Base-by-base conservation (phyloP, 2,797 vertebrate genomes). In the Tolypeutes matacus region DNA sequence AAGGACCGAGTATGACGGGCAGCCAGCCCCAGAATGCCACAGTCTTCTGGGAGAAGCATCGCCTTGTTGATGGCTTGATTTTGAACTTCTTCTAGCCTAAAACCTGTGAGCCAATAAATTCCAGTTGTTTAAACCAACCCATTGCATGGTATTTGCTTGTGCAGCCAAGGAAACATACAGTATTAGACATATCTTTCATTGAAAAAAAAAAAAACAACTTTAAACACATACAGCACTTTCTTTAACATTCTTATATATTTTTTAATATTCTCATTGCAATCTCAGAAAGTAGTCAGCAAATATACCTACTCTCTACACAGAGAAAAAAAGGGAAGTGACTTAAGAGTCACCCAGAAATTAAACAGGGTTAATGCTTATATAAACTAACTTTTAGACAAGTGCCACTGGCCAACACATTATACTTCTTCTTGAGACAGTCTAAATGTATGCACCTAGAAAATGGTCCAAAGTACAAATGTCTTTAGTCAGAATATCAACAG, bases 251-350 rank as follows among this genome's bases (percentile, higher is more conserved):
- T 17, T 25, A 34, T 1, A 67, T 8, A 58, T 67, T 39, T 70
- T 27, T 60, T 25, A 51, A 34, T 23, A 75, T 75, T 92, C 69
- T 78, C 51, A 64, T 4, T 29, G 81, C 53, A 87, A 13, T 80
- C 69, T 86, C 53, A 72, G 75, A 84, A 87, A 85, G 39, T 20
- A 78, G 31, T 23, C 36, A 53, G 86, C 42, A 96, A 86, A 80
- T 39, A 87, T n/a, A 81, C 93, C 64, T 78, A 51, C 46, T 83
- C 14, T 58, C 46, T 89, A 90, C 42, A 10, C 3, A 21, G 58
- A 70, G 58, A 34, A 77, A 70, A 46, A 80, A 96, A 83, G 53
- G 69, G 58, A 89, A 62, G 4, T 78, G 69, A 46, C 23, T 39
- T 0, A 62, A 39, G 42, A 82, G 18, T 73, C 82, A 88, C 10